Conservation (phyloP, 2,797 vertebrate species). For the Tangara arthus region DNA sequence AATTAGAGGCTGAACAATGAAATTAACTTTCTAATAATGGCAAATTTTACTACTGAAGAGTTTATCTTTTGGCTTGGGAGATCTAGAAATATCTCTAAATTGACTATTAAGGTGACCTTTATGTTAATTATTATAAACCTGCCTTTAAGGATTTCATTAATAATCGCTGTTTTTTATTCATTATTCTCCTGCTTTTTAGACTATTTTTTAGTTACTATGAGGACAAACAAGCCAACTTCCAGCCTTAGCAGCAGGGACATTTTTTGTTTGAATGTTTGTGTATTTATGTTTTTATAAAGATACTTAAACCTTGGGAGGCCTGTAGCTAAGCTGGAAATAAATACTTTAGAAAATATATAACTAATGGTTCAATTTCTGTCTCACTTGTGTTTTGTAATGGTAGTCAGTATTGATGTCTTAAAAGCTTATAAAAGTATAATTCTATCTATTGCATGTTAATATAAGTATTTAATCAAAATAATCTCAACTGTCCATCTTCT, state of each 20-base stretch:
- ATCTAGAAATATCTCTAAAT: slow-evolving; percentile 14
- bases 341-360: background rate
- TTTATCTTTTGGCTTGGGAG: slow-evolving; percentile 20
- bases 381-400: background rate
- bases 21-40: background rate
- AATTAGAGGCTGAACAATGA: background rate
- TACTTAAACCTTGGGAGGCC: background rate
- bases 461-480: background rate
- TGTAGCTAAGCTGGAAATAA: background rate
- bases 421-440: background rate
- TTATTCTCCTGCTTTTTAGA: slow-evolving; percentile 29
- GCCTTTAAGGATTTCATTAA: slow-evolving; percentile 55
- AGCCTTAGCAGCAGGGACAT: slow-evolving; percentile 25
- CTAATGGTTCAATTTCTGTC: background rate
- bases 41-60: background rate
- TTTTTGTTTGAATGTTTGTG: slow-evolving; percentile 50
- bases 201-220: slow-evolving; percentile 48
- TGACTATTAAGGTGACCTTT: slow-evolving; percentile 52
- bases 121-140: slow-evolving; percentile 29
- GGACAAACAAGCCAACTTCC: slow-evolving; percentile 24
- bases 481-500: background rate
- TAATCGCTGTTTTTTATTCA: slow-evolving; percentile 30
- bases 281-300: slow-evolving; percentile 42
- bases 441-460: background rate
- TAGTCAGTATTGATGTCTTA: background rate